phyloP scores from a whole-genome alignment of 1,140 invertebrate species.

The Adelges cooleyi region DNA sequence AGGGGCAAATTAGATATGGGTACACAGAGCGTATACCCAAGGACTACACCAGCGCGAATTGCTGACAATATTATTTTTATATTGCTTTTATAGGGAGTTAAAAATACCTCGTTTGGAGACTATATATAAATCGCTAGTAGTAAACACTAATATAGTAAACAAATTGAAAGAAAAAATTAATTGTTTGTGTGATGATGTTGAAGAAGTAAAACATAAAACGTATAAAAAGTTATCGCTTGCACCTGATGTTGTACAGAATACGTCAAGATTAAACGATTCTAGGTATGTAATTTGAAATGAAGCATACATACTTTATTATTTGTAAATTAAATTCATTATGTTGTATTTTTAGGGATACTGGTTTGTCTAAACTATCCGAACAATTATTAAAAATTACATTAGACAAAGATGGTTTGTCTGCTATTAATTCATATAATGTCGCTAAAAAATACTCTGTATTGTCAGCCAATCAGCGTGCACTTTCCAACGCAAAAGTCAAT shows the following conservation, averaged over 20 bases:
- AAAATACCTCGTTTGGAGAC: conserved; percentile 24
- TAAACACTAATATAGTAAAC: conserved; percentile 17
- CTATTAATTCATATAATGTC: conserved; percentile 21
- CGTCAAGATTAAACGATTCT: conserved; percentile 1
- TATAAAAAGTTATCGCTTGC: conserved; percentile 14
- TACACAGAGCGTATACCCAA: too few species aligned
- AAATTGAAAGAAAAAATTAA: conserved; percentile 22
- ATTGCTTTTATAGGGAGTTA: conserved; percentile 2
- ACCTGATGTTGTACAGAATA: conserved; percentile 7
- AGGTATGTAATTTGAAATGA: neutral
- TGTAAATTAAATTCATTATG: neutral
- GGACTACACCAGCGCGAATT: too few species aligned
- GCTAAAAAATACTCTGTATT: conserved; percentile 23
- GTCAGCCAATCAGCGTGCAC: conserved; percentile 19
- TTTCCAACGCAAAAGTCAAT: conserved; percentile 15
- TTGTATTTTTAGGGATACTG: conserved; percentile 7
- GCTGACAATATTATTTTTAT: too few species aligned
- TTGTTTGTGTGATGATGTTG: neutral
- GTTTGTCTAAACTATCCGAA: conserved; percentile 25
- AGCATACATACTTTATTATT: neutral
- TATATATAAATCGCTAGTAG: conserved; percentile 14
- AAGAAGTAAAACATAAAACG: conserved; percentile 6
- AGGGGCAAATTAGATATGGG: too few species aligned
- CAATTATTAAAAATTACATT: conserved; percentile 22
- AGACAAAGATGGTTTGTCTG: conserved; percentile 13